phyloP scores from a whole-genome alignment of 2,797 vertebrate species.

The Acanthurus tractus region DNA sequence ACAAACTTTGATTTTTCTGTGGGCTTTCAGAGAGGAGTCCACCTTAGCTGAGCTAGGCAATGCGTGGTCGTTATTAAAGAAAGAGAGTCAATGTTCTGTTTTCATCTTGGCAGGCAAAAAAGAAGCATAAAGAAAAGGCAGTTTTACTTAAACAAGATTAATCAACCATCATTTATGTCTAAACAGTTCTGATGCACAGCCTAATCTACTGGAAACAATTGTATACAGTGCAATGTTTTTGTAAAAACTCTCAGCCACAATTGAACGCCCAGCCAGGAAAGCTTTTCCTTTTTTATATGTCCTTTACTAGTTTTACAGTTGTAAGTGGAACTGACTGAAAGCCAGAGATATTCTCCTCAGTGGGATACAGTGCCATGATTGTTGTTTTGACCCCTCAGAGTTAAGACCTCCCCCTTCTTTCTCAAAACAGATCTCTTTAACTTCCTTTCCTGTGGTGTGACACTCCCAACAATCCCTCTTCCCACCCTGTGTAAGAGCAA shows the following conservation, averaged over 20 bases:
- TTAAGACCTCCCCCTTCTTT: constrained; percentile 17
- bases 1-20: constrained; percentile 28
- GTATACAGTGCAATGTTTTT: neutral
- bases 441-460: constrained; percentile 52
- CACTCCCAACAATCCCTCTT: constrained; percentile 46
- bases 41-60: constrained; percentile 16
- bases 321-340: constrained; percentile 37
- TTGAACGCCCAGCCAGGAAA: neutral
- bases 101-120: constrained; percentile 24
- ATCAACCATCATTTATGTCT: neutral
- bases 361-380: constrained; percentile 55
- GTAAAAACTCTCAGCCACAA: neutral
- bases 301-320: constrained; percentile 28
- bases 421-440: constrained; percentile 29
- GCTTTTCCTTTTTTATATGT: constrained; percentile 21
- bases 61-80: constrained; percentile 23
- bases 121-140: constrained; percentile 17
- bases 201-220: neutral
- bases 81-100: constrained; percentile 12
- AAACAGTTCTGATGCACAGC: constrained; percentile 9
- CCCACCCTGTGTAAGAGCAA: constrained; percentile 36
- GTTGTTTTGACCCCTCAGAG: constrained; percentile 36
- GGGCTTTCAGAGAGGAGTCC: constrained; percentile 33
- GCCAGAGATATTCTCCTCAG: constrained; percentile 28
- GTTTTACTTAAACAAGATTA: constrained; percentile 22